Evolutionary conservation across 2,888 invertebrate genomes (phyloP).

Genomic region (Lasioglossum malachurum): DNA sequence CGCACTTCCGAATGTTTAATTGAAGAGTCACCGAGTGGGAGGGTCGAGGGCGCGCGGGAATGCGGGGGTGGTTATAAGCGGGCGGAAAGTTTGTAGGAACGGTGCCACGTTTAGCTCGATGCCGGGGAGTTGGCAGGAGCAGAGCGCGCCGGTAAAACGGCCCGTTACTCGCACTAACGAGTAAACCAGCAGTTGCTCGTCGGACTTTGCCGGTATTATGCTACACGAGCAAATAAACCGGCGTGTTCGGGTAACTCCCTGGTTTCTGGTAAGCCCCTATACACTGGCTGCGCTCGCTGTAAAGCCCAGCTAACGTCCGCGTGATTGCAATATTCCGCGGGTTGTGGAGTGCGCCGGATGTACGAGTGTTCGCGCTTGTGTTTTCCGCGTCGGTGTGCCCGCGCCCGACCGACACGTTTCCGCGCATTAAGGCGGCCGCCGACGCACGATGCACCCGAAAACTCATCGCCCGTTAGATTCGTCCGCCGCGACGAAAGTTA

Average conservation of each 20-base stretch:
- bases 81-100: constrained; percentile 65
- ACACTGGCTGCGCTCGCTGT: constrained; percentile 71
- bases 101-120: constrained; percentile 58
- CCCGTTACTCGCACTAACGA: constrained; percentile 75
- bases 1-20: constrained; percentile 62
- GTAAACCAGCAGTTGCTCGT: constrained; percentile 75
- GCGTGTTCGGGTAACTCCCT: constrained; percentile 74
- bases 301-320: constrained; percentile 75
- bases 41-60: not conserved
- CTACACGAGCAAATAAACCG: constrained; percentile 75
- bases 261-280: constrained; percentile 75
- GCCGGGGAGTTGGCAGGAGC: constrained; percentile 49
- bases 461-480: constrained; percentile 58
- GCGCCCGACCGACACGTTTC: constrained; percentile 1
- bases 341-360: constrained; percentile 71
- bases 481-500: constrained; percentile 53
- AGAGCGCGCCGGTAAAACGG: constrained; percentile 65
- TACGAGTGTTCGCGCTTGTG: constrained; percentile 57
- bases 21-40: constrained; percentile 57
- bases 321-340: constrained; percentile 76
- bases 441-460: constrained; percentile 49
- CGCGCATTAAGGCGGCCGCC: constrained; percentile 42
- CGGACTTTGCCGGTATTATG: constrained; percentile 74
- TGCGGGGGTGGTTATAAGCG: constrained; percentile 37
- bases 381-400: constrained; percentile 52